A percentile compares a stretch with the other conserved stretches of the same genome.
Evolutionary conservation across 2,888 invertebrate species (phyloP).

Genomic region (Epicampocera succincta): DNA sequence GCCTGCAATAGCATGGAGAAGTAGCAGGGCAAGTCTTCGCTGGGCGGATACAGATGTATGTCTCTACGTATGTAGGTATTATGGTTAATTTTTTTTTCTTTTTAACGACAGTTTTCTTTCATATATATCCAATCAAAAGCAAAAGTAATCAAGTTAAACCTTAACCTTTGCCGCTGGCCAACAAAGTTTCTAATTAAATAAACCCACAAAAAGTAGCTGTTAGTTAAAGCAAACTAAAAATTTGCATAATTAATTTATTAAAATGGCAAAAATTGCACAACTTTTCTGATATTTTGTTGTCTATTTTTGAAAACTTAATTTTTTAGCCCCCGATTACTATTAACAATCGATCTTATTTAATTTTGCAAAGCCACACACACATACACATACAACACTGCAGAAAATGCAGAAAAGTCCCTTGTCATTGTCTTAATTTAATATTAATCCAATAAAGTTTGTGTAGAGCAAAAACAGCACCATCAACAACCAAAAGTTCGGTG

Average conservation of each 20-base stretch:
- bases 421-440: constrained; percentile 32
- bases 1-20: no score
- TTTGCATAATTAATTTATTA: constrained; percentile 37
- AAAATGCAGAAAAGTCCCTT: constrained; percentile 18
- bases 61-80: no score
- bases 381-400: background rate
- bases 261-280: constrained; percentile 37
- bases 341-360: constrained; percentile 18
- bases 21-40: no score
- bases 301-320: background rate
- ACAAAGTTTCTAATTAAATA: constrained; percentile 43
- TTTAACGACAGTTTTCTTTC: background rate
- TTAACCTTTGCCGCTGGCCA: constrained; percentile 45
- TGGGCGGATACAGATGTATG: no score
- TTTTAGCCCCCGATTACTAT: background rate
- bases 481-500: background rate
- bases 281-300: constrained; percentile 26
- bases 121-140: background rate
- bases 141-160: constrained; percentile 11
- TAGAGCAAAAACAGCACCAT: background rate
- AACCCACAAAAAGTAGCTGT: background rate
- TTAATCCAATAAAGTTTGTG: constrained; percentile 7
- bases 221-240: constrained; percentile 12
- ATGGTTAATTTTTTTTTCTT: background rate
- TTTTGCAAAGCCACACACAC: constrained; percentile 33